Conservation (phyloP, 2,113 vertebrate species). For the Cyphomyrus plagiostoma region DNA sequence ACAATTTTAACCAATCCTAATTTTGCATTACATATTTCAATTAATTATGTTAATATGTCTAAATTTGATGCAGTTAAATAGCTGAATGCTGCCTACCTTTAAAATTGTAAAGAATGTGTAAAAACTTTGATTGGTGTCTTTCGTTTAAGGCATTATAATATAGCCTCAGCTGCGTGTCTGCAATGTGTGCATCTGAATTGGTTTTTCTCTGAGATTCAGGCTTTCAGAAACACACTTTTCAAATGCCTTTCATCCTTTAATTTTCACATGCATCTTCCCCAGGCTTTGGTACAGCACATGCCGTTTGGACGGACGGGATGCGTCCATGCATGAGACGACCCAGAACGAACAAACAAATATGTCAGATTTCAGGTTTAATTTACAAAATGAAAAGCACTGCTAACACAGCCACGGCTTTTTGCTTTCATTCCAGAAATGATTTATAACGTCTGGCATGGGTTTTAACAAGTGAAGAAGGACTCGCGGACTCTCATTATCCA, state of each 20-base stretch:
- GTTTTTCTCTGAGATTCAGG: background rate
- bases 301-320: background rate
- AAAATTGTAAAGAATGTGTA: background rate
- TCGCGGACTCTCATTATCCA: background rate
- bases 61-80: background rate
- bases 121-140: background rate
- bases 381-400: background rate
- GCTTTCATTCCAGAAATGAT: background rate
- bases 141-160: background rate
- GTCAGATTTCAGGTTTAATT: conserved; percentile 1
- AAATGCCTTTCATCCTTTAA: background rate
- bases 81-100: background rate
- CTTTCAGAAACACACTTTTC: background rate
- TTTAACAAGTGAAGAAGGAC: conserved; percentile 7
- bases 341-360: background rate
- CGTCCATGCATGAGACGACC: background rate
- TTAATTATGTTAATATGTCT: background rate
- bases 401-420: background rate
- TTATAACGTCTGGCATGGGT: background rate
- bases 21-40: background rate
- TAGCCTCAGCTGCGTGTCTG: background rate
- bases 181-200: background rate
- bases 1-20: background rate
- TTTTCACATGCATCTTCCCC: background rate
- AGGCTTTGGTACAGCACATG: background rate